Percentiles rank a stretch among this genome's conserved stretches.
Evolutionary conservation across 2,888 invertebrate species (phyloP).

Genomic region (Sphaerophoria taeniata): DNA sequence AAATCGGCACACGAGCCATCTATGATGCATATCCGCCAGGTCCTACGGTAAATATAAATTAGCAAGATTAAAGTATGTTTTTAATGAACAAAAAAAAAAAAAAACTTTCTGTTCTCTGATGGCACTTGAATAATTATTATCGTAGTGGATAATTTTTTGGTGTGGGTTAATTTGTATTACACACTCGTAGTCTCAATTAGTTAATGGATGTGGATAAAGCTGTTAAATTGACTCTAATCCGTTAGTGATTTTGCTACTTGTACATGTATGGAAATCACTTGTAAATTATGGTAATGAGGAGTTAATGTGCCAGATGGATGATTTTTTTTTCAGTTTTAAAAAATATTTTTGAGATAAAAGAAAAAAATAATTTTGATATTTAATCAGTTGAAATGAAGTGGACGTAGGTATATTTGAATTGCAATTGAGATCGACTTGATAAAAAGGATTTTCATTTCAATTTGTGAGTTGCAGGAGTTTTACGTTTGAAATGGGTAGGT

Average conservation of each 20-base stretch:
- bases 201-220: constrained; percentile 48
- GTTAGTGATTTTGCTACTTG: constrained; percentile 21
- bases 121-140: not conserved
- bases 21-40: constrained; percentile 82
- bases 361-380: not conserved
- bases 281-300: constrained; percentile 9
- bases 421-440: not conserved
- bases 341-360: not conserved
- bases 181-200: constrained; percentile 54
- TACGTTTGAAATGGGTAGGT: too few species aligned
- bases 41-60: constrained; percentile 77
- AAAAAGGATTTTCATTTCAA: not conserved
- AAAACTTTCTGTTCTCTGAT: not conserved
- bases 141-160: not conserved
- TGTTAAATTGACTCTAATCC: constrained; percentile 27
- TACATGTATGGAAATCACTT: constrained; percentile 9
- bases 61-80: constrained; percentile 1
- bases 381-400: not conserved
- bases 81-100: not conserved
- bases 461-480: too few species aligned
- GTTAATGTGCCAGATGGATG: not conserved
- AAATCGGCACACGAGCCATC: constrained; percentile 83
- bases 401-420: not conserved
- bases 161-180: constrained; percentile 3
- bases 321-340: too few species aligned